Evolutionary conservation across 2,888 invertebrate genomes (phyloP), one percentile per base, ranked within the genome.

Genomic region (Clitarchus hookeri): DNA sequence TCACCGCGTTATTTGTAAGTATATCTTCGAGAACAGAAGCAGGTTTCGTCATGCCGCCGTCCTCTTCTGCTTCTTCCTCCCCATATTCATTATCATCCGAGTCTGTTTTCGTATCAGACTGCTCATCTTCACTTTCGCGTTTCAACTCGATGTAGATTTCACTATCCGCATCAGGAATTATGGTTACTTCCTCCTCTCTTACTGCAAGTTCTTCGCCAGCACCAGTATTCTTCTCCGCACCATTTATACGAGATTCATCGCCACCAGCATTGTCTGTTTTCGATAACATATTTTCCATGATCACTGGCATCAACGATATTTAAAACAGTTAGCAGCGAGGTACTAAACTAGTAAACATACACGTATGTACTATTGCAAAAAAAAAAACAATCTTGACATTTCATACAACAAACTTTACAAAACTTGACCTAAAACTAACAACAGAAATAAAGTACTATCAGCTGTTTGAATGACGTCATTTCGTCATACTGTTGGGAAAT

Each of bases 11-110:
- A 85, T 83, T 36, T 27, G 85, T 87, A 65, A 88, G 85, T 44
- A 87, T 88, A 84, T 87, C 87, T 54, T 88, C 88, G 23, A 88
- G 87, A 44, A 85, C 86, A 84, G 84, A 87, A 25, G 87, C 87
- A 77, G 86, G 86, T 27, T 86, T 85, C 79, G 65, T 79, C 27
- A 87, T 79, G 27, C 86, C 85, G 27, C 84, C 48, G 77, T 86
- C 87, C 23, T 86, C 85, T 26, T 77, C 65, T 65, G 16, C 65
- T 65, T 13, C 65, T 65, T 65, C 53, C 19, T 53, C 23, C 23
- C 65, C 65, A 23, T 65, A 78, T 8, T 88, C 87, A 83, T 86
- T 84, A 80, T 88, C 86, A 77, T 88, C 88, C 13, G 87, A 87
- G 83, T 88, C 88, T 36, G 87, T 84, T 83, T 86, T 85, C 19